Percentiles rank a stretch among this genome's conserved stretches.
phyloP scores from a whole-genome alignment of 2,888 invertebrate species.

The Agrochola circellaris region DNA sequence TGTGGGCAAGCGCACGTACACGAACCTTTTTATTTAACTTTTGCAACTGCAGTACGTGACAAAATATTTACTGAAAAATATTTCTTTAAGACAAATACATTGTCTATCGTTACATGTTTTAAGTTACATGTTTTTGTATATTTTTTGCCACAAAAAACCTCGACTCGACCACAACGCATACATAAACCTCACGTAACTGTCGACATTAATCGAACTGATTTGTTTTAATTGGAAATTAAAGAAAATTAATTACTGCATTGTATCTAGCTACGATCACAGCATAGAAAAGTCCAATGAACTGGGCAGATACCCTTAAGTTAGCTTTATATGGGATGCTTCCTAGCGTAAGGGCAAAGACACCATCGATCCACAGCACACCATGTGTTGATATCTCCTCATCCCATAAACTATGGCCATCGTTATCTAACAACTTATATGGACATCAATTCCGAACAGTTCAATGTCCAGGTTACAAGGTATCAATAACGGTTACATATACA shows the following conservation, averaged over 20 bases:
- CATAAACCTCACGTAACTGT: constrained; percentile 1
- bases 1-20: constrained; percentile 61
- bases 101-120: constrained; percentile 1
- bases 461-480: constrained; percentile 57
- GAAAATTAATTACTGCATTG: constrained; percentile 26
- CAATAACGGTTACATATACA: constrained; percentile 57
- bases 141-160: constrained; percentile 21
- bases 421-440: constrained; percentile 52
- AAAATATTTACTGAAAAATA: constrained; percentile 44
- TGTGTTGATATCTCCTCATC: constrained; percentile 31
- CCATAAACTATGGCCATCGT: constrained; percentile 51
- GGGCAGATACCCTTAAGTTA: constrained; percentile 27
- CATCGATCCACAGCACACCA: constrained; percentile 36
- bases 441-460: constrained; percentile 53
- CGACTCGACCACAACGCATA: not conserved
- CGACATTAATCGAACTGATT: constrained; percentile 12
- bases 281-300: constrained; percentile 35
- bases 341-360: constrained; percentile 35
- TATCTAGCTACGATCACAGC: not conserved
- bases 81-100: constrained; percentile 24
- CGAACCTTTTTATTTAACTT: constrained; percentile 54
- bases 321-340: constrained; percentile 50
- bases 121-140: not conserved
- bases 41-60: constrained; percentile 56
- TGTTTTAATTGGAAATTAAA: constrained; percentile 41